Percentiles rank a stretch among this genome's conserved stretches.
Conservation (phyloP, 1,140 invertebrate species). For the Anoplolepis gracilipes region DNA sequence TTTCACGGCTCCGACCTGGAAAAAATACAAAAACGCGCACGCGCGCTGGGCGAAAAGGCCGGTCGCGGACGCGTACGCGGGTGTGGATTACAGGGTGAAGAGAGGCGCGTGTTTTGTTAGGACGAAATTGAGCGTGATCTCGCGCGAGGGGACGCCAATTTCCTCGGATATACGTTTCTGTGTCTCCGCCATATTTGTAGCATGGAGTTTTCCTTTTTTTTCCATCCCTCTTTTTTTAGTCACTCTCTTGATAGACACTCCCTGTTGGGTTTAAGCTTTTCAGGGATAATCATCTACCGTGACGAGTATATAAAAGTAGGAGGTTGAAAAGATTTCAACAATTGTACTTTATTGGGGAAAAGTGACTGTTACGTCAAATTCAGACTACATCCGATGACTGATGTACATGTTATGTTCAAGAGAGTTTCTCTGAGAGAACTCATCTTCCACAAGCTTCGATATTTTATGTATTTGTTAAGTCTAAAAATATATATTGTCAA, state of each 20-base stretch:
- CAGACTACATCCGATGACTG: not conserved
- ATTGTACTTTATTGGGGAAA: not conserved
- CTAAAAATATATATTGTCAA: not conserved
- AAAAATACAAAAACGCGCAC: conserved; percentile 69
- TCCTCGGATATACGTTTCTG: conserved; percentile 61
- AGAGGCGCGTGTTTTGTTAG: conserved; percentile 74
- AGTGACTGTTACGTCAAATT: conserved; percentile 2
- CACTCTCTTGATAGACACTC: too few relatives aligned
- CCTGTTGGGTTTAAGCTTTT: not conserved
- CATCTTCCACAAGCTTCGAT: not conserved
- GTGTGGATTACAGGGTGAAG: conserved; percentile 66
- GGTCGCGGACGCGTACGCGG: conserved; percentile 18
- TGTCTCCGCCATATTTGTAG: conserved; percentile 40
- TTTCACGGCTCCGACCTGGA: conserved; percentile 22
- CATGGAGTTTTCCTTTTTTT: not conserved
- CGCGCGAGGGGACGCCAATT: conserved; percentile 60
- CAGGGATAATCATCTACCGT: conserved; percentile 24
- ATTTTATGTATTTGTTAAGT: not conserved
- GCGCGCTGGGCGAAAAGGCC: conserved; percentile 33
- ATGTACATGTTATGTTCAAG: not conserved
- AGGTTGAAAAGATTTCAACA: conserved; percentile 8
- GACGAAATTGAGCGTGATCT: conserved; percentile 76
- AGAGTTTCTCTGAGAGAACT: not conserved
- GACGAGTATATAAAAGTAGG: conserved; percentile 21
- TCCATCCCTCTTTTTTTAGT: conserved; percentile 37